These are phyloP conservation scores for Chascanopsetta lugubris DNA, from an alignment of 2,113 vertebrate species.

Conservation along the genomic window DNA sequence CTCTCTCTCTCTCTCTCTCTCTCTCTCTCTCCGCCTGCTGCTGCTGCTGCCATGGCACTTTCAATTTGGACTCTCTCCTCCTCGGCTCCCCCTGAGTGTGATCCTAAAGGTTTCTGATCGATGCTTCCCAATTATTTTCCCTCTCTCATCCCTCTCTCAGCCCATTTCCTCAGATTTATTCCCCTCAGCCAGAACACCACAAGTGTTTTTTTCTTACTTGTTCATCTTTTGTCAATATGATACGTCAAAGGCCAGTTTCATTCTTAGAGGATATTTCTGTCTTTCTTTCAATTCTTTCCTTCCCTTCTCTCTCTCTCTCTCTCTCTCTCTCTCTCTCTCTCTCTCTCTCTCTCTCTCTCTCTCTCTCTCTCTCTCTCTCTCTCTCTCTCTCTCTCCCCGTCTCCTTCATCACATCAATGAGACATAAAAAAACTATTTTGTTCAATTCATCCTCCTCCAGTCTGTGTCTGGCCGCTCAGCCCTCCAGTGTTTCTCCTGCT, in stretches of 20 bases:
- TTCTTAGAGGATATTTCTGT: constrained; percentile 10
- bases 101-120: constrained; percentile 28
- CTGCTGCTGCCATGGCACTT: neutral
- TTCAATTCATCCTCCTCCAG: constrained; percentile 19
- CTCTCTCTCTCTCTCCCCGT: no score
- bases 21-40: neutral
- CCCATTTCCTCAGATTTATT: constrained; percentile 6
- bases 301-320: neutral
- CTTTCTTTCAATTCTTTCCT: neutral
- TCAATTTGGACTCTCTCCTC: constrained; percentile 19
- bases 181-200: constrained; percentile 8
- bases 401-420: neutral
- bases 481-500: constrained; percentile 22
- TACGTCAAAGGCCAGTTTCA: constrained; percentile 4
- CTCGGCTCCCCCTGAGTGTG: neutral
- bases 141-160: constrained; percentile 1
- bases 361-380: neutral
- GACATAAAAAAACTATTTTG: neutral
- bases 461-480: constrained; percentile 53
- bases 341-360: neutral
- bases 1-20: no score
- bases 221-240: constrained; percentile 28
- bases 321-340: neutral
- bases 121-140: constrained; percentile 22
- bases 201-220: constrained; percentile 27